phyloP scores from a whole-genome alignment of 1,140 invertebrate genomes.

The Heliconius hewitsoni region DNA sequence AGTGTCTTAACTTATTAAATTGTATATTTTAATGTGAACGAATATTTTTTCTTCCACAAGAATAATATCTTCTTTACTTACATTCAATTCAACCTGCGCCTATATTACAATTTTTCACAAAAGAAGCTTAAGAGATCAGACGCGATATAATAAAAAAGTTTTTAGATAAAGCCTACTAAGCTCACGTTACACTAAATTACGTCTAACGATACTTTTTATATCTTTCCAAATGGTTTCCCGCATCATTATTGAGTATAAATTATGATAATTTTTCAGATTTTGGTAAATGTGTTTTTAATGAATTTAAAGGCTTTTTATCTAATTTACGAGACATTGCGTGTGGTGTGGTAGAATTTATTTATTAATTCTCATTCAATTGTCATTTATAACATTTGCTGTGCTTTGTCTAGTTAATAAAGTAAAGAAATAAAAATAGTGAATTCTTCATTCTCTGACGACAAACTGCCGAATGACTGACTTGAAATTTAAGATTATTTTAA shows the following conservation, averaged over 20 bases:
- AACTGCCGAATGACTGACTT: no score
- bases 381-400: no score
- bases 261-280: not conserved
- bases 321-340: no score
- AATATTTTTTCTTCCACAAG: not conserved
- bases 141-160: conserved; percentile 7
- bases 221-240: conserved; percentile 7
- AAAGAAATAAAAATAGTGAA: no score
- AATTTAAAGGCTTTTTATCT: no score
- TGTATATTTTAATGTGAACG: not conserved
- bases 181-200: conserved; percentile 3
- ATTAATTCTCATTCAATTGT: no score
- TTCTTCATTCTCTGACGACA: no score
- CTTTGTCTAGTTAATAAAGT: no score
- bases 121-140: conserved; percentile 5
- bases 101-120: not conserved
- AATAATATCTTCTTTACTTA: not conserved
- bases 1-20: not conserved
- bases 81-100: not conserved
- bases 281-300: no score
- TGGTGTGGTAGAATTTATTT: no score
- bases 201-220: conserved; percentile 8
- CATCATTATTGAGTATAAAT: not conserved
- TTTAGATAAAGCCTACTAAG: not conserved
- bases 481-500: no score